These are phyloP conservation scores for Nephrocerus scutellatus DNA, from an alignment of 2,888 invertebrate species.

Conservation along the genomic window DNA sequence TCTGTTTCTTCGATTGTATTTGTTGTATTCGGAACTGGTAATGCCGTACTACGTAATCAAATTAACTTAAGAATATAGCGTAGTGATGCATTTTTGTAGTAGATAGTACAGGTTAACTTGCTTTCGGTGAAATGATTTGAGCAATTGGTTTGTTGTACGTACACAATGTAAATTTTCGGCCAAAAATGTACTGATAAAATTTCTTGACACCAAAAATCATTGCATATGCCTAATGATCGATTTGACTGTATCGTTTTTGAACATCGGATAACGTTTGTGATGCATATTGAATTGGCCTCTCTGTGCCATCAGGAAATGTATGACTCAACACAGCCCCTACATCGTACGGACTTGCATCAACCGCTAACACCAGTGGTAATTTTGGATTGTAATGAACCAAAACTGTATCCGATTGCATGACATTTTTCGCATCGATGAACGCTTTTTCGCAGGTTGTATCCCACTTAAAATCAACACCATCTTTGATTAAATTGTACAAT, in stretches of 20 bases:
- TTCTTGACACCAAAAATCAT: conserved; percentile 35
- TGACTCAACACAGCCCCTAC: conserved; percentile 35
- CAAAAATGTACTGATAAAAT: conserved; percentile 41
- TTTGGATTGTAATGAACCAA: conserved; percentile 27
- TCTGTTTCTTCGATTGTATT: no score
- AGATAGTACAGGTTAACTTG: conserved; percentile 19
- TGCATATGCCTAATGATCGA: conserved; percentile 31
- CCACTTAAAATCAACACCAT: conserved; percentile 26
- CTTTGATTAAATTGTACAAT: conserved; percentile 25
- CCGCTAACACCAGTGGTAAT: conserved; percentile 22
- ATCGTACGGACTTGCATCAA: conserved; percentile 25
- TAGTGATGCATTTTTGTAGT: no score
- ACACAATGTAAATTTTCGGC: conserved; percentile 24
- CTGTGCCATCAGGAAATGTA: conserved; percentile 30
- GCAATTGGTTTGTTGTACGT: conserved; percentile 26
- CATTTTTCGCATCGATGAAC: conserved; percentile 24
- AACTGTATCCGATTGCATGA: conserved; percentile 18
- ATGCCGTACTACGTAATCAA: no score
- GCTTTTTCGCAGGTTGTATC: conserved; percentile 19
- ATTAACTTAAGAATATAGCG: no score
- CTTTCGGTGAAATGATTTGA: conserved; percentile 22
- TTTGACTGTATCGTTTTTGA: conserved; percentile 29
- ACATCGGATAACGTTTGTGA: conserved; percentile 29
- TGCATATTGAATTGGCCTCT: conserved; percentile 37
- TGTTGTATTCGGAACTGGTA: no score